Evolutionary conservation across 1,140 invertebrate genomes (phyloP), one percentile per base, ranked within the genome.

Genomic region (Leptinotarsa defecta): DNA sequence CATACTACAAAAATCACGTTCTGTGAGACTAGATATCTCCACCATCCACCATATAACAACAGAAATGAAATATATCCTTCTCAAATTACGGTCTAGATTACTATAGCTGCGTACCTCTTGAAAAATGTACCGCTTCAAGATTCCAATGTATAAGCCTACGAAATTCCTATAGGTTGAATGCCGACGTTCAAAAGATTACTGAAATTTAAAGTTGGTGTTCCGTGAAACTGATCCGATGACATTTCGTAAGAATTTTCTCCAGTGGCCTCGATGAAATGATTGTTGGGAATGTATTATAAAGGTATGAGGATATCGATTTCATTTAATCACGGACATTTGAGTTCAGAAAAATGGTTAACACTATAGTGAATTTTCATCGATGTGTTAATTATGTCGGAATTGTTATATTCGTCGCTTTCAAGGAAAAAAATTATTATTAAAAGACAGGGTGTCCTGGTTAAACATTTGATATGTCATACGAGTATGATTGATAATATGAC

Each of bases 1-100:
- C 11, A n/a, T 57, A 57, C n/a, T 57, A 5, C 0, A 2, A 57
- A 19, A 57, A 57, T 17, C 52, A 57, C 17, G 13, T 57, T 57
- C 52, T 57, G 4, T 57, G 52, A 17, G 52, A 57, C 13, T 57
- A 17, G 52, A 57, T n/a, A 57, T 57, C 17, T 57, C n/a, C 52
- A 5, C 52, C 52, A 57, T 57, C 52, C 5, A 57, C 52, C 52
- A 57, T n/a, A 57, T 17, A 57, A 57, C 52, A 57, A 57, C 52
- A 19, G 52, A 17, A 57, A 57, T 57, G 52, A 57, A 57, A 57
- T 19, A 57, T 57, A 57, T 57, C 52, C 52, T 57, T 57, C 52
- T 57, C 52, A n/a, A 57, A 57, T 57, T 57, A 57, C 52, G 15
- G n/a, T 57, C 15, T 57, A n/a, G 52, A 57, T 17, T 57, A 57